These are phyloP conservation scores for Emydocephalus ijimae DNA, from an alignment of 2,113 vertebrate genomes.

Conservation along the genomic window DNA sequence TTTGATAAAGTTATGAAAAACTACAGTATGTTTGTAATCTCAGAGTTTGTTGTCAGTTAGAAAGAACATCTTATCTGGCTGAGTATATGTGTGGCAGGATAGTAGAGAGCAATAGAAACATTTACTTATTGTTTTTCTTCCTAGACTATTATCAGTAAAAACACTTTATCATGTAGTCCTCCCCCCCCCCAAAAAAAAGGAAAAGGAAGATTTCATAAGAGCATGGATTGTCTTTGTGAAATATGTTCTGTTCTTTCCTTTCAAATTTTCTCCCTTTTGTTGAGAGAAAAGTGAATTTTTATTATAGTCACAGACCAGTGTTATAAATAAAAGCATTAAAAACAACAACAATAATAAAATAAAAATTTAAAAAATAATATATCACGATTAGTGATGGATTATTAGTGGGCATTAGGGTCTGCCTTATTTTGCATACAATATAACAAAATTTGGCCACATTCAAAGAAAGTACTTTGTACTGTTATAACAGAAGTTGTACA, in stretches of 20 bases:
- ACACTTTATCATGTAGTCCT: background rate
- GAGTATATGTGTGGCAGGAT: background rate
- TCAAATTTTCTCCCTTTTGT: background rate
- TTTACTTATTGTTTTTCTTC: background rate
- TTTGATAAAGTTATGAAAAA: background rate
- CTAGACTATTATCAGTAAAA: background rate
- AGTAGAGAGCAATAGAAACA: background rate
- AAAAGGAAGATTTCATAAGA: background rate
- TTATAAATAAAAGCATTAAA: background rate
- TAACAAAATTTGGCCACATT: background rate
- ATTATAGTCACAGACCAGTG: background rate
- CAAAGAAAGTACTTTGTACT: background rate
- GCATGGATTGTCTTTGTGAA: background rate
- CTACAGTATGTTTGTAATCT: background rate
- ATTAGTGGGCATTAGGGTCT: background rate
- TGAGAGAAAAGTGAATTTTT: background rate
- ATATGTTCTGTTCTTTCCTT: background rate
- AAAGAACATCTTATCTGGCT: background rate
- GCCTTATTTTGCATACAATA: background rate
- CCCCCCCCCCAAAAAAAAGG: background rate
- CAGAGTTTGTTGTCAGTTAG: background rate
- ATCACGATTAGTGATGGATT: background rate
- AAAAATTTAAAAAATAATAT: background rate
- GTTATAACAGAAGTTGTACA: background rate
- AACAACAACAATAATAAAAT: background rate